A percentile compares a stretch with the other conserved stretches of the same genome.
Evolutionary conservation across 2,888 invertebrate species (phyloP).

Genomic region (Hypolimnas misippus): DNA sequence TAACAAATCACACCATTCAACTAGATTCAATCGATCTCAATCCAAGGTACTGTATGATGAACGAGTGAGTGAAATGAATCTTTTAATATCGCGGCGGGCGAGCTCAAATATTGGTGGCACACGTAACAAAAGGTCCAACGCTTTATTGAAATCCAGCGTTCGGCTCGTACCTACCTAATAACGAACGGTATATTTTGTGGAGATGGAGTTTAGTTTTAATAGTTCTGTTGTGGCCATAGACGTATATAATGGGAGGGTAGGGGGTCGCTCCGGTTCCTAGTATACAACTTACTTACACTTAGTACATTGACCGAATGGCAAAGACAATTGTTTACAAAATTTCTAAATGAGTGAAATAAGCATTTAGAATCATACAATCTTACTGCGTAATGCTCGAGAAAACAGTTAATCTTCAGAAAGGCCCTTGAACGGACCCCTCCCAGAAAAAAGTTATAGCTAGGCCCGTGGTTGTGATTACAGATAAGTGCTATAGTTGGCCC

Average conservation of each 20-base stretch:
- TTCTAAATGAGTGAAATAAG: no score
- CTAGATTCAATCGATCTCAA: slow-evolving; percentile 3
- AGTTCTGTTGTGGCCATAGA: slow-evolving; percentile 9
- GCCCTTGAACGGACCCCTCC: no score
- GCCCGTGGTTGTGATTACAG: no score
- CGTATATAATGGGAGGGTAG: no score
- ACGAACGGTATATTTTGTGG: slow-evolving; percentile 51
- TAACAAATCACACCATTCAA: neutral
- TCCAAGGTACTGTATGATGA: slow-evolving; percentile 42
- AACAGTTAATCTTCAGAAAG: neutral
- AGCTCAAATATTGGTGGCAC: slow-evolving; percentile 77
- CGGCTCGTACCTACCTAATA: slow-evolving; percentile 77
- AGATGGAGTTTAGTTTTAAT: slow-evolving; percentile 38
- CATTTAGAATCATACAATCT: no score
- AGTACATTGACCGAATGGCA: no score
- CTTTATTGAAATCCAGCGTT: slow-evolving; percentile 77
- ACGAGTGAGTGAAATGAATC: slow-evolving; percentile 69
- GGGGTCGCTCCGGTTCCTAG: no score
- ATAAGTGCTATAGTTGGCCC: no score
- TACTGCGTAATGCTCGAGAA: no score
- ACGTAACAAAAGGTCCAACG: slow-evolving; percentile 74
- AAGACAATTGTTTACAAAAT: no score
- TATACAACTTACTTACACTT: no score
- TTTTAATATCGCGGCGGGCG: slow-evolving; percentile 72
- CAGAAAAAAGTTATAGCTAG: no score